These are phyloP conservation scores for Montipora capitata DNA, from an alignment of 92 coral and sea anemone genomes.

Conservation along the genomic window DNA sequence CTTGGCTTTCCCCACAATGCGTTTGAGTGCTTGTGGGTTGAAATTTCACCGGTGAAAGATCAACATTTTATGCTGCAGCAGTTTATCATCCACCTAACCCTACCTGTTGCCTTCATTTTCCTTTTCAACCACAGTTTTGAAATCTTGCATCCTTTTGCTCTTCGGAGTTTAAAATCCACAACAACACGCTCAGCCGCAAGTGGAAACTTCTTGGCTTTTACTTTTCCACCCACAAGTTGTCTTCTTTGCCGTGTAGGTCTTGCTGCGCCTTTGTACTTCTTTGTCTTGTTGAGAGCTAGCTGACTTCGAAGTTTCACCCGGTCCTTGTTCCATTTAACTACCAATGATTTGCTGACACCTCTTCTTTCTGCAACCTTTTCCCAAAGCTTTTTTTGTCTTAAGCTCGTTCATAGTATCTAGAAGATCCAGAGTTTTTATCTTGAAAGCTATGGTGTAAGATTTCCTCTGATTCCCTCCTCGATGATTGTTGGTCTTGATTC, in stretches of 20 bases:
- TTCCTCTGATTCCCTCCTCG: conserved; percentile 67
- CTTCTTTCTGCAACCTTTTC: conserved; percentile 73
- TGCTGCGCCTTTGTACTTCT: conserved; percentile 61
- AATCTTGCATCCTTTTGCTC: conserved; percentile 26
- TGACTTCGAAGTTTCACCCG: conserved; percentile 51
- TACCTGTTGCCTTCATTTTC: conserved; percentile 36
- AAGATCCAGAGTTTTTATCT: conserved; percentile 77
- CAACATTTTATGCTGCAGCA: no score
- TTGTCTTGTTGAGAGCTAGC: conserved; percentile 68
- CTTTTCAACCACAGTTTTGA: conserved; percentile 22
- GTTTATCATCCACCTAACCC: no score
- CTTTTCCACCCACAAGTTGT: conserved; percentile 41
- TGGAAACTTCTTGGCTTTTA: conserved; percentile 73
- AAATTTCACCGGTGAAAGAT: no score
- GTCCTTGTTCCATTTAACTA: conserved; percentile 83
- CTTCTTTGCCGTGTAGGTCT: conserved; percentile 68
- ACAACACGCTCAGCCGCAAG: conserved; percentile 63
- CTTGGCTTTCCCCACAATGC: no score
- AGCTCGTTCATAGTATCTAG: conserved; percentile 63
- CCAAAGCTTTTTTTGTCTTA: conserved; percentile 60
- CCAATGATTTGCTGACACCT: conserved; percentile 80
- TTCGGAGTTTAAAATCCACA: conserved; percentile 68
- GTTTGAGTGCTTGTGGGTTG: no score
- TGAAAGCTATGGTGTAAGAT: conserved; percentile 82
- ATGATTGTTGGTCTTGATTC: conserved; percentile 51